A percentile compares a stretch with the other conserved stretches of the same genome.
Conservation (phyloP, 2,113 vertebrate genomes). For the Calonectris borealis region DNA sequence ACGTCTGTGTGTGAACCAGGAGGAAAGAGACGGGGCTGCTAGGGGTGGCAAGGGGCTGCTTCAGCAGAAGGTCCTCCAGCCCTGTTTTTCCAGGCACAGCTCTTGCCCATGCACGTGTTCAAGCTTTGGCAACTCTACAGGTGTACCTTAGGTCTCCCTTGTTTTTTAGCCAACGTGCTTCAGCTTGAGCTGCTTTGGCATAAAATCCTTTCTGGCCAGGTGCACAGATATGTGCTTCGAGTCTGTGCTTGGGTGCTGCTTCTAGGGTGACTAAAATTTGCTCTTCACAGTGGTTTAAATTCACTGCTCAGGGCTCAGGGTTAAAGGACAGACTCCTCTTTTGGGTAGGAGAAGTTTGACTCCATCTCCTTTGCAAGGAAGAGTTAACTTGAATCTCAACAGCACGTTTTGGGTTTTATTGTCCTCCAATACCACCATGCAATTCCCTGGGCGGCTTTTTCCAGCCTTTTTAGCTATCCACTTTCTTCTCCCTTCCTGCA, state of each 20-base stretch:
- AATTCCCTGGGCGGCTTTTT: not conserved
- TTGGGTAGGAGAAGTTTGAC: not conserved
- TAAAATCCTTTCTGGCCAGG: not conserved
- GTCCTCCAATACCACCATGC: not conserved
- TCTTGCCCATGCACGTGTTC: too few species aligned
- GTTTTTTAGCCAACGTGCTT: not conserved
- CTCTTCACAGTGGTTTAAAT: not conserved
- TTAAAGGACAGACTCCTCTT: not conserved
- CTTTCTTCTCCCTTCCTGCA: not conserved
- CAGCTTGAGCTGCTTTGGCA: not conserved
- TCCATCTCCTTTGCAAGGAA: not conserved
- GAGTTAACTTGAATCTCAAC: not conserved
- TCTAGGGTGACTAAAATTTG: not conserved
- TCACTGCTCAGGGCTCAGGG: not conserved
- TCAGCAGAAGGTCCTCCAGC: not conserved
- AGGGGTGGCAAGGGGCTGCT: not conserved
- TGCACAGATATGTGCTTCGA: not conserved
- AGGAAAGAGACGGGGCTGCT: not conserved
- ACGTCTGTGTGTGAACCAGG: fast-evolving
- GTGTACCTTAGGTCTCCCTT: not conserved
- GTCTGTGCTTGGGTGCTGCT: not conserved
- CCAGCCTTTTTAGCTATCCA: not conserved
- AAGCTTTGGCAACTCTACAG: not conserved
- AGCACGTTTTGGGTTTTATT: not conserved
- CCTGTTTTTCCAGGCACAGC: not conserved